A percentile compares a stretch with the other conserved stretches of the same genome.
Conservation (phyloP, 2,888 invertebrate genomes). For the Cephus pygmeus region DNA sequence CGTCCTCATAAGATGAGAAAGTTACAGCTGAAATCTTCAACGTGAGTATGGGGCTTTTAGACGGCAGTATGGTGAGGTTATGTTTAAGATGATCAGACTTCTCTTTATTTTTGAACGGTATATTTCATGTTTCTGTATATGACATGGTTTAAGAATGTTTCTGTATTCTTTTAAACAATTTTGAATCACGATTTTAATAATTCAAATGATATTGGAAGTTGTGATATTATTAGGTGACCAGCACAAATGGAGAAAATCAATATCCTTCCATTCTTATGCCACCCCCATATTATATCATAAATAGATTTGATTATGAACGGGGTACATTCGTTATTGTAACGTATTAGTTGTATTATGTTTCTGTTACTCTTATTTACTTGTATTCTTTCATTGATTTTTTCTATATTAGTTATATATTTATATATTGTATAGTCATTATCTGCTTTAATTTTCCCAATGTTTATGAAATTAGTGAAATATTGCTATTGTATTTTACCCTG, state of each 20-base stretch:
- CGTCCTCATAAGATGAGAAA: not conserved
- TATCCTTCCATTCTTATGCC: not conserved
- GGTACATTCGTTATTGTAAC: not conserved
- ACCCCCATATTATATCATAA: not conserved
- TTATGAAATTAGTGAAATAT: not conserved
- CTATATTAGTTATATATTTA: not conserved
- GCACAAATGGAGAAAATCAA: slow-evolving; percentile 6
- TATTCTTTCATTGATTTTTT: not conserved
- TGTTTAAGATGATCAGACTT: not conserved
- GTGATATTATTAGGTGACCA: not conserved
- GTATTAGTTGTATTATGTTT: not conserved
- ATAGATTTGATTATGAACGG: not conserved
- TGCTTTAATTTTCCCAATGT: not conserved
- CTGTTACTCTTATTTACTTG: not conserved
- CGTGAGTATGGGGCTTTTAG: not conserved
- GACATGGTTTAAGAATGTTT: not conserved
- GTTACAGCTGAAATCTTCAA: slow-evolving; percentile 3
- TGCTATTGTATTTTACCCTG: not conserved
- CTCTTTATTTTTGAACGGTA: not conserved
- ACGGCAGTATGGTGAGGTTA: not conserved
- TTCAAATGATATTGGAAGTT: not conserved
- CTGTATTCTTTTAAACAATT: not conserved
- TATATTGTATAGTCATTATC: not conserved
- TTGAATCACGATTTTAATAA: not conserved
- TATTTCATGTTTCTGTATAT: not conserved